These are phyloP conservation scores for Tipula lateralis DNA, from an alignment of 2,888 invertebrate species.

Conservation along the genomic window DNA sequence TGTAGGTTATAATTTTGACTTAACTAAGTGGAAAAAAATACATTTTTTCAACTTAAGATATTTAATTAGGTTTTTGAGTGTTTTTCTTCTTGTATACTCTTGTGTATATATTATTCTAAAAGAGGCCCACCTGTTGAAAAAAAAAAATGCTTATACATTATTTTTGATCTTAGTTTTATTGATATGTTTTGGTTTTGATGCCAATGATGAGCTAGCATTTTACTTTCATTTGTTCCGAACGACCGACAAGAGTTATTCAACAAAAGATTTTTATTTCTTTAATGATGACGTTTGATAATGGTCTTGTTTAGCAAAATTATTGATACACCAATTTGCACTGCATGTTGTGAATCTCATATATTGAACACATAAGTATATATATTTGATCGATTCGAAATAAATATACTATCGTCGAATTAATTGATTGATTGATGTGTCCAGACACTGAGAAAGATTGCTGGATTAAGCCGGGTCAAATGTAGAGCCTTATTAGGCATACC, in stretches of 20 bases:
- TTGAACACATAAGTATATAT: too few species aligned
- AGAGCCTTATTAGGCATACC: too few species aligned
- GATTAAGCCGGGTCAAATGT: too few species aligned
- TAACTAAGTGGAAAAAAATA: neutral
- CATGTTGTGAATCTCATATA: neutral
- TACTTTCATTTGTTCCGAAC: neutral
- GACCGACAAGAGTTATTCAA: neutral
- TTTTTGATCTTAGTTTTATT: neutral
- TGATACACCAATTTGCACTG: neutral
- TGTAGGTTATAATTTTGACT: conserved; percentile 11
- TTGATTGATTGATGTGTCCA: too few species aligned
- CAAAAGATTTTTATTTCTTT: neutral
- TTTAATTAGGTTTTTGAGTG: conserved; percentile 1
- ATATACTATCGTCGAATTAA: too few species aligned
- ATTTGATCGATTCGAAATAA: too few species aligned
- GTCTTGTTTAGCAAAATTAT: too few species aligned
- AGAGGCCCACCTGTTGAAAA: neutral
- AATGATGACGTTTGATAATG: neutral
- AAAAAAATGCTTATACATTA: neutral
- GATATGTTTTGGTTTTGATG: neutral
- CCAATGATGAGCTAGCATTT: neutral
- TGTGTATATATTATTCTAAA: neutral
- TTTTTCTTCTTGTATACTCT: neutral
- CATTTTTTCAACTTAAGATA: neutral
- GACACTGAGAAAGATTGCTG: too few species aligned